Percentiles rank a stretch among this genome's conserved stretches.
These are phyloP conservation scores for Hydriomena furcata DNA, from an alignment of 2,888 invertebrate species.

Conservation along the genomic window DNA sequence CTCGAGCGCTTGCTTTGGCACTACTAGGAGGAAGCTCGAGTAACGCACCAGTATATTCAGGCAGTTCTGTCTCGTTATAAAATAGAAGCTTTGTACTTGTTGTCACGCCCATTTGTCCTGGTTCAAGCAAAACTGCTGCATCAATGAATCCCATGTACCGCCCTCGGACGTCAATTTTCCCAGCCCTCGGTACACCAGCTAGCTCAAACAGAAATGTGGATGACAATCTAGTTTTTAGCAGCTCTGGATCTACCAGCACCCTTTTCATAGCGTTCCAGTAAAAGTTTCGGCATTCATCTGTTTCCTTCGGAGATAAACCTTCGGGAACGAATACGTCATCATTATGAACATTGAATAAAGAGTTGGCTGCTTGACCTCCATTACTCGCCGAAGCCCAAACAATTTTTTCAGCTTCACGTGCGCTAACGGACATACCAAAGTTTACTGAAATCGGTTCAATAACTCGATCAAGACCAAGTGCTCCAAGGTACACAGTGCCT, in stretches of 20 bases:
- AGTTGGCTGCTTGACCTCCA: conserved; percentile 55
- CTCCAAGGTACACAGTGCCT: conserved; percentile 63
- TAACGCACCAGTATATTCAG: conserved; percentile 50
- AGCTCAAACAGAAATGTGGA: conserved; percentile 62
- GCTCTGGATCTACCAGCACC: conserved; percentile 58
- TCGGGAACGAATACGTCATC: conserved; percentile 62
- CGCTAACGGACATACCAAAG: conserved; percentile 65
- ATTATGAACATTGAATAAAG: conserved; percentile 48
- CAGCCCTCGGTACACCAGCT: conserved; percentile 66
- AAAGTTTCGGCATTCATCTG: conserved; percentile 49
- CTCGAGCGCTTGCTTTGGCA: conserved; percentile 60
- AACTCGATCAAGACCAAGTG: conserved; percentile 59
- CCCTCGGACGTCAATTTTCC: conserved; percentile 66
- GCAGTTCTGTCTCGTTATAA: conserved; percentile 56
- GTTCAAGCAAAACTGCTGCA: conserved; percentile 60
- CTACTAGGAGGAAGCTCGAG: conserved; percentile 65
- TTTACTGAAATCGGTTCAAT: conserved; percentile 45
- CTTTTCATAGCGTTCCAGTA: conserved; percentile 73
- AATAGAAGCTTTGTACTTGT: conserved; percentile 52
- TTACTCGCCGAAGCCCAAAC: conserved; percentile 64
- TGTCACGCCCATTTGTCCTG: conserved; percentile 60
- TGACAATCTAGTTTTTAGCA: conserved; percentile 49
- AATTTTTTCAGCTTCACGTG: conserved; percentile 49
- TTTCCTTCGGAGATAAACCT: conserved; percentile 45
- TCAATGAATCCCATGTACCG: conserved; percentile 69